Evolutionary conservation across 2,113 vertebrate genomes (phyloP).

Genomic region (Oxygymnocypris stewartii): DNA sequence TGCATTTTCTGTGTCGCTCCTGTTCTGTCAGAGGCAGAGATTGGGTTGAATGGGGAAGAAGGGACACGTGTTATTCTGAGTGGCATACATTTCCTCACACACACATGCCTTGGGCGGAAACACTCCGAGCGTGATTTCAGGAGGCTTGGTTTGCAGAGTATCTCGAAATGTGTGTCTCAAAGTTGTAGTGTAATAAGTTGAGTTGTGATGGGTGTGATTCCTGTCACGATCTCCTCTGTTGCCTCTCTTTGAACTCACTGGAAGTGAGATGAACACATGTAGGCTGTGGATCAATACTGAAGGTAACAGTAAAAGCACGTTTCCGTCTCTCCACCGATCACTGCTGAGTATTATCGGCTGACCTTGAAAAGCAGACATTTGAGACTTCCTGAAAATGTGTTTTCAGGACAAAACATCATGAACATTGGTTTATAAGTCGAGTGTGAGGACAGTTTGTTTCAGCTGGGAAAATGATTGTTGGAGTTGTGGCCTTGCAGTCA

Average conservation of each 20-base stretch:
- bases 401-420: background rate
- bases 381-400: background rate
- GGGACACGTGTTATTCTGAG: conserved; percentile 7
- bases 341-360: background rate
- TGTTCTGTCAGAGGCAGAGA: conserved; percentile 39
- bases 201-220: background rate
- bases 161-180: background rate
- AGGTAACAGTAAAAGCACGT: conserved; percentile 38
- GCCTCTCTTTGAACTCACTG: conserved; percentile 15
- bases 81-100: background rate
- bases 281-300: conserved; percentile 36
- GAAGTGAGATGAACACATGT: conserved; percentile 19
- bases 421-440: background rate
- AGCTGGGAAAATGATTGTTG: background rate
- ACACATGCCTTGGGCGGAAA: background rate
- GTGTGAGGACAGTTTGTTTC: background rate
- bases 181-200: background rate
- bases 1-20: conserved; percentile 55
- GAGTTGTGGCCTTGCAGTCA: background rate
- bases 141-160: background rate
- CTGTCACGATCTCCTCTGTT: background rate
- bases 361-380: conserved; percentile 21
- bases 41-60: conserved; percentile 31
- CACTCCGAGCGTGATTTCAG: background rate
- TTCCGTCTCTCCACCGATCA: background rate